Percentiles rank a stretch among this genome's conserved stretches.
Evolutionary conservation across 2,888 invertebrate species (phyloP).

Genomic region (Sclerodermus sp.): DNA sequence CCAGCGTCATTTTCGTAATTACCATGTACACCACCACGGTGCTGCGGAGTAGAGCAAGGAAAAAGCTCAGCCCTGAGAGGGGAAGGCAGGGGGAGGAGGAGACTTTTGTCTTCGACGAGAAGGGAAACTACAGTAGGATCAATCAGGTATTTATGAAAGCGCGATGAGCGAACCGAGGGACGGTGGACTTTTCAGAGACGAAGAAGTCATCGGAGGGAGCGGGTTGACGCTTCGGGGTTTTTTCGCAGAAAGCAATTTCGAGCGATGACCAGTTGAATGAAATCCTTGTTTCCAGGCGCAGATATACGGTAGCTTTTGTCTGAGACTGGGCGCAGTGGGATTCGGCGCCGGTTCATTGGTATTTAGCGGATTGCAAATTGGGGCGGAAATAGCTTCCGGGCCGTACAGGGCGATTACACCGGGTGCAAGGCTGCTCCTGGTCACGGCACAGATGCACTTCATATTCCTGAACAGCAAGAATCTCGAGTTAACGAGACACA

Average conservation of each 20-base stretch:
- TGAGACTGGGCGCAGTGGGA: constrained; percentile 80
- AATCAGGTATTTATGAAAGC: constrained; percentile 19
- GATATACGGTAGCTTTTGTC: constrained; percentile 84
- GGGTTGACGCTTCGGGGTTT: no score
- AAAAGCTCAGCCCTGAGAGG: constrained; percentile 45
- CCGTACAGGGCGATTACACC: constrained; percentile 74
- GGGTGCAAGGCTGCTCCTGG: constrained; percentile 78
- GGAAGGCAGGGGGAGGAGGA: constrained; percentile 39
- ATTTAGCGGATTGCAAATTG: constrained; percentile 71
- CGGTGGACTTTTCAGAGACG: no score
- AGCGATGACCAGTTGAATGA: no score
- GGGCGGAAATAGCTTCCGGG: constrained; percentile 56
- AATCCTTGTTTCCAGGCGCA: constrained; percentile 41
- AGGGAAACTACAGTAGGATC: constrained; percentile 7
- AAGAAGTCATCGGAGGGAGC: no score
- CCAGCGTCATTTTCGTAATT: constrained; percentile 75
- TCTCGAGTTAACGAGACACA: constrained; percentile 67
- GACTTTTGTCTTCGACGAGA: constrained; percentile 26
- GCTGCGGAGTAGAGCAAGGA: constrained; percentile 67
- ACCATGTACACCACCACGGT: constrained; percentile 70
- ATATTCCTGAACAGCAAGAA: constrained; percentile 88
- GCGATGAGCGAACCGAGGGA: no score
- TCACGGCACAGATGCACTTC: constrained; percentile 89
- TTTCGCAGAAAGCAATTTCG: no score
- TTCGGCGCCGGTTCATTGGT: constrained; percentile 63